Evolutionary conservation across 2,797 vertebrate species (phyloP).

Genomic region (Phoebastria nigripes): DNA sequence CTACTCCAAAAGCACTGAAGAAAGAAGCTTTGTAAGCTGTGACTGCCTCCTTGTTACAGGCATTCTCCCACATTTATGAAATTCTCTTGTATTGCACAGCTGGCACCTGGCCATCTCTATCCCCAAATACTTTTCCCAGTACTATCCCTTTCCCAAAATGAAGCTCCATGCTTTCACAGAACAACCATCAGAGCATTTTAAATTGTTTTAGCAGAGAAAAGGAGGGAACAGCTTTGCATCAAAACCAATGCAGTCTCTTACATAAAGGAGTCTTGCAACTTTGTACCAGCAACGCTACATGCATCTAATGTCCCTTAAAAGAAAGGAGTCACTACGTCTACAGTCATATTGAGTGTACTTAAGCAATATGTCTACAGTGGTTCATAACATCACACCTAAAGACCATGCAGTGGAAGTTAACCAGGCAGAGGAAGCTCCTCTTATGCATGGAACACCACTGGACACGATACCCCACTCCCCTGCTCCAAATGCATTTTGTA

Average conservation of each 20-base stretch:
- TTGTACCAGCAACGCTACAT: background rate
- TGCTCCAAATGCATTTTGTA: background rate
- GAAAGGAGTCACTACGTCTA: background rate
- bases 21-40: background rate
- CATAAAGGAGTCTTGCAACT: background rate
- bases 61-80: background rate
- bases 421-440: background rate
- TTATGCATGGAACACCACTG: background rate
- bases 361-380: background rate
- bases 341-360: no score
- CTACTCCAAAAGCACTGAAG: background rate
- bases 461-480: background rate
- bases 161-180: background rate
- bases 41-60: background rate
- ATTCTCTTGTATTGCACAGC: background rate
- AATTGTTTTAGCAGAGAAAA: background rate
- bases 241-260: background rate
- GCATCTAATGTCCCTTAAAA: background rate
- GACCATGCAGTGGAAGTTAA: background rate
- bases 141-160: background rate
- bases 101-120: background rate
- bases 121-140: background rate
- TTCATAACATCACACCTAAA: background rate
- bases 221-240: background rate
- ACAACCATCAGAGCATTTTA: background rate